Conservation (phyloP, 2,797 vertebrate species). For the Spheniscus humboldti region DNA sequence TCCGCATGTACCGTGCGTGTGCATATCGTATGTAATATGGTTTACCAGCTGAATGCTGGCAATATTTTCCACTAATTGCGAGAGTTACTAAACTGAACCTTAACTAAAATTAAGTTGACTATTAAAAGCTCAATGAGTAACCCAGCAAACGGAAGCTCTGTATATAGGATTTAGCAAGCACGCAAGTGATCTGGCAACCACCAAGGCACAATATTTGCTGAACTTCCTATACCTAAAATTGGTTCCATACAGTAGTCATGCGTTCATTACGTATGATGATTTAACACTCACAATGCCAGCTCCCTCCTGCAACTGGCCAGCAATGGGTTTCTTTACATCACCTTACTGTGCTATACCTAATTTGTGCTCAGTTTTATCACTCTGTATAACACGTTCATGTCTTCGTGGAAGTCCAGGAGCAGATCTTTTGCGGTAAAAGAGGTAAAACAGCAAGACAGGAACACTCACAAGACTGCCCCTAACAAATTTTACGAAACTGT, state of each 20-base stretch:
- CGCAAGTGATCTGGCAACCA: neutral
- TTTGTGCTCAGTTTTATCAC: neutral
- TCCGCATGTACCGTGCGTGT: neutral
- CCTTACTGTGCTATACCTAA: neutral
- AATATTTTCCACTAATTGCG: constrained; percentile 65
- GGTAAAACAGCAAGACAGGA: neutral
- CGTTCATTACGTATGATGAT: neutral
- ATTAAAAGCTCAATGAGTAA: constrained; percentile 69
- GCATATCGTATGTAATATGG: neutral
- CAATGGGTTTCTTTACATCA: neutral
- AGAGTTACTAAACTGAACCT: constrained; percentile 68
- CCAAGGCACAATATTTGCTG: constrained; percentile 4
- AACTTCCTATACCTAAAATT: constrained; percentile 31
- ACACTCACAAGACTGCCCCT: neutral
- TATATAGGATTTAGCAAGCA: constrained; percentile 29
- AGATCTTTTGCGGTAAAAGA: neutral
- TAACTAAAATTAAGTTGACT: constrained; percentile 68
- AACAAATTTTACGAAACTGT: neutral
- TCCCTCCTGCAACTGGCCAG: neutral
- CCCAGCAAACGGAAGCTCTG: constrained; percentile 19
- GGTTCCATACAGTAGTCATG: neutral
- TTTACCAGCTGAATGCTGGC: constrained; percentile 41
- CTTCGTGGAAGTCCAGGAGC: neutral
- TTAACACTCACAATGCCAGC: neutral
- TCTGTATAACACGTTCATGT: neutral